Base-by-base conservation (phyloP, 2,797 vertebrate species). In the Phaenicophaeus curvirostris region DNA sequence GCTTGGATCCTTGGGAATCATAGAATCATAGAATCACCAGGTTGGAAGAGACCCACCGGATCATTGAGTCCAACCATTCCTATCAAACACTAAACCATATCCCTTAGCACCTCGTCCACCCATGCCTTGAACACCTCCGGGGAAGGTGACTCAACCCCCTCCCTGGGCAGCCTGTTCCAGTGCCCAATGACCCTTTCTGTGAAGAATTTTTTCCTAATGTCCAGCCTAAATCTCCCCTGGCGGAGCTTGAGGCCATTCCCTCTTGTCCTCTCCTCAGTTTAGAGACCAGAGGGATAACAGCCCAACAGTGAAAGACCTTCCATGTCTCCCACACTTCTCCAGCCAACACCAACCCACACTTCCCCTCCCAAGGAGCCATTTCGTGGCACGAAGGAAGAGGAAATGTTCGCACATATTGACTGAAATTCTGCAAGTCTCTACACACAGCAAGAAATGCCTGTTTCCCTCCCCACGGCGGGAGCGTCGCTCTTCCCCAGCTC, bases 241-340 rank as follows among this genome's bases (percentile, higher is more conserved):
- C n/a, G n/a, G n/a, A n/a, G n/a, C n/a, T n/a, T n/a, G n/a, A n/a
- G n/a, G n/a, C n/a, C n/a, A n/a, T n/a, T n/a, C n/a, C n/a, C n/a
- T n/a, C n/a, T n/a, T n/a, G n/a, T n/a, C n/a, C n/a, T n/a, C n/a
- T 16, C 27, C 62, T 28, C 17, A 3, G 10, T 27, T 13, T 6
- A 3, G 12, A 39, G 62, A 30, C 10, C 53, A 8, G n/a, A 31
- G 41, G 33, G 46, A 9, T 2, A 6, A 6, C 15, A 55, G 61
- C 46, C 6, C 7, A 1, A 2, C 0, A 11, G 10, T 0, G 4
- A 19, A 27, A 72, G 25, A 5, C 1, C 24, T 3, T 23, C 59
- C 44, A 14, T 0, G 1, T 8, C n/a, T 30, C 58, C 21, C 39
- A 2, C 39, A 1, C 15, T 9, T 2, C 5, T 55, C 53, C 23